phyloP scores from a whole-genome alignment of 2,888 invertebrate species.

The Mesopsocus fuscifrons region DNA sequence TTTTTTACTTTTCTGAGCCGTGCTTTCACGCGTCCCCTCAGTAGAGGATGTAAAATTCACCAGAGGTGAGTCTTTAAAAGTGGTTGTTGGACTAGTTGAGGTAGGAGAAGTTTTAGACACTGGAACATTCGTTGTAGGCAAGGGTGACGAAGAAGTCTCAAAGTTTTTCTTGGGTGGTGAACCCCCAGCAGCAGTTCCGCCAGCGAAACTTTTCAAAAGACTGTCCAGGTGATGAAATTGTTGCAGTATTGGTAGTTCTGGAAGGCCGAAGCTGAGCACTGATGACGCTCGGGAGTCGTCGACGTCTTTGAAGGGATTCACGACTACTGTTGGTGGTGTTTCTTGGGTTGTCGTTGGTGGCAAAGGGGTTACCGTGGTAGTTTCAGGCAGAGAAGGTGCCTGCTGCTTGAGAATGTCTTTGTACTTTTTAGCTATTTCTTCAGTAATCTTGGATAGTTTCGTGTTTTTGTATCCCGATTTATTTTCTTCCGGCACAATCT shows the following conservation, averaged over 20 bases:
- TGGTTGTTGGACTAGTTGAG: too few species aligned
- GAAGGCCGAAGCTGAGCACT: conserved; percentile 12
- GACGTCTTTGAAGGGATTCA: conserved; percentile 2
- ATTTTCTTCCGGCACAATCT: neutral
- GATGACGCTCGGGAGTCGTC: conserved; percentile 1
- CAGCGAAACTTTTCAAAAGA: conserved; percentile 13
- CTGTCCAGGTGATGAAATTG: conserved; percentile 17
- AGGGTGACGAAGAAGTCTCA: too few species aligned
- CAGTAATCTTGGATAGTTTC: conserved; percentile 5
- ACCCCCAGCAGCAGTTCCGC: neutral
- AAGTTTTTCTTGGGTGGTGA: too few species aligned
- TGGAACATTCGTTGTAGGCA: too few species aligned
- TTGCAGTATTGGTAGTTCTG: conserved; percentile 18
- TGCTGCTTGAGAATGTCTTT: conserved; percentile 4
- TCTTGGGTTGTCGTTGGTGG: conserved; percentile 14
- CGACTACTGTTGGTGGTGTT: conserved; percentile 12
- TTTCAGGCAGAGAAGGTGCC: conserved; percentile 2
- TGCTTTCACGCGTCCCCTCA: too few species aligned
- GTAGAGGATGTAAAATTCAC: too few species aligned
- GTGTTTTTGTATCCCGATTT: neutral
- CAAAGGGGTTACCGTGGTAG: neutral
- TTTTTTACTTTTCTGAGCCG: too few species aligned
- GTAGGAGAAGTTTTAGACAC: too few species aligned
- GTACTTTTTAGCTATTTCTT: conserved; percentile 6
- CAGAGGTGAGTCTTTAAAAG: too few species aligned